Conservation (phyloP, 2,888 invertebrate species). For the Eristalis intricaria region DNA sequence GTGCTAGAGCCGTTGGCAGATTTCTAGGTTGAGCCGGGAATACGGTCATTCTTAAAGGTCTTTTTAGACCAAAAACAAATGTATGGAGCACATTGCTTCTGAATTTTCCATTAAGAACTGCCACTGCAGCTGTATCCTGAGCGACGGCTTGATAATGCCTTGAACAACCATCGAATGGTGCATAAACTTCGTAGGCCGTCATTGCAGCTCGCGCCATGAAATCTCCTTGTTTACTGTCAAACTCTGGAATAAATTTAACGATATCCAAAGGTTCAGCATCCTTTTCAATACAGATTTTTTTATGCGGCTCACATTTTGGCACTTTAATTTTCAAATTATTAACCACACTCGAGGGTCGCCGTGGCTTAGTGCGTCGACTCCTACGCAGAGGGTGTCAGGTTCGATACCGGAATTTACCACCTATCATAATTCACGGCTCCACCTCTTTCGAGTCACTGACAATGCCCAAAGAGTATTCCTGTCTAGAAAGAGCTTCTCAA, state of each 20-base stretch:
- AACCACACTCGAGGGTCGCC: too few relatives aligned
- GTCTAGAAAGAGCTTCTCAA: too few relatives aligned
- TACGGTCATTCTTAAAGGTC: conserved; percentile 8
- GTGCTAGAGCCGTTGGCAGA: conserved; percentile 49
- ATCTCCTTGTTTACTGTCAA: background rate
- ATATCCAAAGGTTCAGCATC: background rate
- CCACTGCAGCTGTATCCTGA: conserved; percentile 3
- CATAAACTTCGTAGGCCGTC: conserved; percentile 15
- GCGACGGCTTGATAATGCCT: conserved; percentile 20
- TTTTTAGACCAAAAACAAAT: background rate
- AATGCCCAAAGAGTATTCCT: too few relatives aligned
- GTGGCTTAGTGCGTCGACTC: background rate
- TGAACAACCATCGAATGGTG: conserved; percentile 16
- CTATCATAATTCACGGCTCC: too few relatives aligned
- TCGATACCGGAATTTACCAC: too few relatives aligned
- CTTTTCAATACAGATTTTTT: background rate
- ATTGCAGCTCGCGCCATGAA: conserved; percentile 20
- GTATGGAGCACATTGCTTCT: background rate
- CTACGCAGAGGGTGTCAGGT: too few relatives aligned
- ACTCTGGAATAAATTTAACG: background rate
- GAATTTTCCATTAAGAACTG: background rate
- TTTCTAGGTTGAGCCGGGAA: conserved; percentile 44
- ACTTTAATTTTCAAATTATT: background rate
- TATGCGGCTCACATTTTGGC: background rate
- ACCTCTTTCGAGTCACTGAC: too few relatives aligned